Percentiles rank a stretch among this genome's conserved stretches.
phyloP scores from a whole-genome alignment of 1,140 invertebrate species.

The Polyergus mexicanus region DNA sequence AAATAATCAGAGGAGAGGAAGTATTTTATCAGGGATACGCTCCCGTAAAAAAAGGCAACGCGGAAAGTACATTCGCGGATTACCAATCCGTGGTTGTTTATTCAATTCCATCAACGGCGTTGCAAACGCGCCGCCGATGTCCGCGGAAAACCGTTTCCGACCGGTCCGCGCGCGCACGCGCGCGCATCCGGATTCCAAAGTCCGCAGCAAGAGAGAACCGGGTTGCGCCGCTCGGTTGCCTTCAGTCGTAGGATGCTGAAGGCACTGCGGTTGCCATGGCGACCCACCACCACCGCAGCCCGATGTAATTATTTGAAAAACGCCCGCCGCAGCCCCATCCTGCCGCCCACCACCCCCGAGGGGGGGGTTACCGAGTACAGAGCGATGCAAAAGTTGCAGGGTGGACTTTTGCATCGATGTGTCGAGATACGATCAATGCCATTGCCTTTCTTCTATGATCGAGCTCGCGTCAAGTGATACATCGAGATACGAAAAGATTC shows the following conservation, averaged over 20 bases:
- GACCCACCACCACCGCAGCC: conserved; percentile 83
- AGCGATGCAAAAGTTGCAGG: conserved; percentile 81
- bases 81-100: conserved; percentile 49
- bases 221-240: conserved; percentile 81
- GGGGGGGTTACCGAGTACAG: conserved; percentile 76
- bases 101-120: conserved; percentile 39
- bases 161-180: conserved; percentile 68
- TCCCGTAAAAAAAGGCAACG: conserved; percentile 11
- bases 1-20: conserved; percentile 38
- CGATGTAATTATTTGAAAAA: conserved; percentile 87
- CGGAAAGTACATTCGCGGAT: conserved; percentile 51
- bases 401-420: conserved; percentile 59
- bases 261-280: conserved; percentile 85
- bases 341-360: conserved; percentile 53
- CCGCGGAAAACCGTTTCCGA: conserved; percentile 74
- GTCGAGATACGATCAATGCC: conserved; percentile 37
- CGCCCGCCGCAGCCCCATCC: conserved; percentile 80
- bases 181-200: conserved; percentile 60
- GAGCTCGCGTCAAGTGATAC: not conserved
- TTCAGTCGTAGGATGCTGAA: conserved; percentile 83
- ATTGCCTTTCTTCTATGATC: not conserved
- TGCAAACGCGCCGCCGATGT: conserved; percentile 53
- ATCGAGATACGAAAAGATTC: not conserved
- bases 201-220: conserved; percentile 73
- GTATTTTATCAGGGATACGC: conserved; percentile 18